Percentiles rank a stretch among this genome's conserved stretches.
Evolutionary conservation across 2,797 vertebrate genomes (phyloP).

Genomic region (Sparus aurata): DNA sequence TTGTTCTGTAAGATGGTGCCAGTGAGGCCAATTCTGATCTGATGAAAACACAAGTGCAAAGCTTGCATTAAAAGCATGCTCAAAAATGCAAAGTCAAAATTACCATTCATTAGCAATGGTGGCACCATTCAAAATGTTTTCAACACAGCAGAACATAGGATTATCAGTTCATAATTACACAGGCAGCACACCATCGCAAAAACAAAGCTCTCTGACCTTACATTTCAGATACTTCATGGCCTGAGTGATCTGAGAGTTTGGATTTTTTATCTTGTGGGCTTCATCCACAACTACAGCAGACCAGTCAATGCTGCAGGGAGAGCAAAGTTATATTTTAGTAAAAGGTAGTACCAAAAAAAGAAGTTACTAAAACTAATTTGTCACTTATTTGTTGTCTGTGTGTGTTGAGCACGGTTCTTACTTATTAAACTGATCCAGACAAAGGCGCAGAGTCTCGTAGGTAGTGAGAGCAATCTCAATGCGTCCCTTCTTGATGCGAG

Average conservation of each 20-base stretch:
- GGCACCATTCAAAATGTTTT: not conserved
- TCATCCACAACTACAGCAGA: constrained; percentile 95
- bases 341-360: not conserved
- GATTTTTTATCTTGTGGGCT: constrained; percentile 97
- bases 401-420: constrained; percentile 63
- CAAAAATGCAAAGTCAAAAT: not conserved
- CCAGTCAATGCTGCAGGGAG: constrained; percentile 89
- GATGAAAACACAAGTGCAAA: constrained; percentile 31
- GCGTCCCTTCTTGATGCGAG: constrained; percentile 90
- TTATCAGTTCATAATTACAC: not conserved
- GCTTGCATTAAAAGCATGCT: not conserved
- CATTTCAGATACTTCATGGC: constrained; percentile 93
- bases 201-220: constrained; percentile 81
- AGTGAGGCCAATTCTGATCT: constrained; percentile 93
- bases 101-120: not conserved
- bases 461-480: constrained; percentile 95
- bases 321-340: constrained; percentile 8
- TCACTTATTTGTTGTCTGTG: not conserved
- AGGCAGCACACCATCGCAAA: not conserved
- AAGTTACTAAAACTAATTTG: fast-evolving
- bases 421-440: constrained; percentile 94
- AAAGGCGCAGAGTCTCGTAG: constrained; percentile 92
- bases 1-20: constrained; percentile 98
- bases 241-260: constrained; percentile 93
- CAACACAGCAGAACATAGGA: not conserved